Evolutionary conservation across 2,797 vertebrate species (phyloP), one percentile per base, ranked within the genome.

Genomic region (Malacoraja senta): DNA sequence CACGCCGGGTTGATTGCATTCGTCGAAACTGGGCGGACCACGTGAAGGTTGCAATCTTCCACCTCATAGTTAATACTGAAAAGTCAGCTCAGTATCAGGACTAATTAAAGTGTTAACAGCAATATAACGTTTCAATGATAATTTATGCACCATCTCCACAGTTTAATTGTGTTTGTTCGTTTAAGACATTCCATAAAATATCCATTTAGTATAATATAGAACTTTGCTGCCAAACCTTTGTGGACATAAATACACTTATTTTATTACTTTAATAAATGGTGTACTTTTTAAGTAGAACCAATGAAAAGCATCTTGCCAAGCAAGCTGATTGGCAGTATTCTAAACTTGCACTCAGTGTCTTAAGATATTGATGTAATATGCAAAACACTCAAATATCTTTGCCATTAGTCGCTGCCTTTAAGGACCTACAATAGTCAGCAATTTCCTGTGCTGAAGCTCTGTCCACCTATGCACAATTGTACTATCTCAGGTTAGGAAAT

Each of bases 91-190:
- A 88, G n/a, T 65, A 63, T 17, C 12, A 0, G 29, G 29, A 68
- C 63, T 68, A 86, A 63, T 63, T 63, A 19, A 65, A n/a, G 84
- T 68, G 61, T 88, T 88, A 88, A 88, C 63, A 68, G 63, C 7
- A 72, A 29, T 53, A 3, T 26, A 74, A 38, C 29, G 29, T 74
- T 92, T 76, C 74, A 58, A 17, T 76, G 15, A 24, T 58, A 53
- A 74, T 92, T 76, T 92, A 58, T 74, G 44, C 72, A 26, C 24
- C 15, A 53, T 44, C 35, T 58, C n/a, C 12, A 76, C 38, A 58
- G 35, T 92, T 92, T 76, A 76, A 53, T 92, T 53, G 76, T 76
- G 90, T 74, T 74, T 92, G 71, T 44, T 35, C 19, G 21, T 74
- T 53, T 53, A 38, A 53, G 21, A 53, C 29, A 15, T 76, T n/a